Evolutionary conservation across 2,797 vertebrate genomes (phyloP).

Genomic region (Propithecus perrieri): DNA sequence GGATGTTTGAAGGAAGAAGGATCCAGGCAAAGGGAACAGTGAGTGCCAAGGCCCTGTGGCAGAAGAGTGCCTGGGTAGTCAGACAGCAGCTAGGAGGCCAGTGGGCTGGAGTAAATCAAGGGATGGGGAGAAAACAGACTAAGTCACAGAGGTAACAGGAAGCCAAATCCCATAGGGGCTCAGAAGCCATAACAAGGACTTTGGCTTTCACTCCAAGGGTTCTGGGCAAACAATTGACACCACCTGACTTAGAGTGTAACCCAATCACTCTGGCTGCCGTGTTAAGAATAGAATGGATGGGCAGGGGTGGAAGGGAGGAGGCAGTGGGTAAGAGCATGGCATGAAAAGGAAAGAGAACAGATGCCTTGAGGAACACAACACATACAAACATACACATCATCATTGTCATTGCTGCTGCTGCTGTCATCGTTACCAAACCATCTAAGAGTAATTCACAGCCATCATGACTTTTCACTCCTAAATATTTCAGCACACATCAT

Average conservation of each 20-base stretch:
- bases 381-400: not conserved
- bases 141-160: not conserved
- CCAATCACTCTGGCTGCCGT: not conserved
- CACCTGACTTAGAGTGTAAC: not conserved
- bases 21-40: not conserved
- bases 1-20: not conserved
- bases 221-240: not conserved
- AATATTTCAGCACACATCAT: not conserved
- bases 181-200: not conserved
- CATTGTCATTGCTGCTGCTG: not conserved
- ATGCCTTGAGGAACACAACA: not conserved
- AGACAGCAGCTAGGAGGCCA: not conserved
- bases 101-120: not conserved
- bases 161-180: not conserved
- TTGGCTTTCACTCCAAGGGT: not conserved
- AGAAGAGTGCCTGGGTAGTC: not conserved
- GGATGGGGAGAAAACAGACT: not conserved
- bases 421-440: not conserved
- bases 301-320: not conserved
- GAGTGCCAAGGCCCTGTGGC: not conserved
- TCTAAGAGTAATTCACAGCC: not conserved
- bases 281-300: not conserved
- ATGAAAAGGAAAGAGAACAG: not conserved
- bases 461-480: not conserved
- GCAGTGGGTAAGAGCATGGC: not conserved